These are phyloP conservation scores for Alca torda DNA, from an alignment of 2,797 vertebrate genomes.

Conservation along the genomic window DNA sequence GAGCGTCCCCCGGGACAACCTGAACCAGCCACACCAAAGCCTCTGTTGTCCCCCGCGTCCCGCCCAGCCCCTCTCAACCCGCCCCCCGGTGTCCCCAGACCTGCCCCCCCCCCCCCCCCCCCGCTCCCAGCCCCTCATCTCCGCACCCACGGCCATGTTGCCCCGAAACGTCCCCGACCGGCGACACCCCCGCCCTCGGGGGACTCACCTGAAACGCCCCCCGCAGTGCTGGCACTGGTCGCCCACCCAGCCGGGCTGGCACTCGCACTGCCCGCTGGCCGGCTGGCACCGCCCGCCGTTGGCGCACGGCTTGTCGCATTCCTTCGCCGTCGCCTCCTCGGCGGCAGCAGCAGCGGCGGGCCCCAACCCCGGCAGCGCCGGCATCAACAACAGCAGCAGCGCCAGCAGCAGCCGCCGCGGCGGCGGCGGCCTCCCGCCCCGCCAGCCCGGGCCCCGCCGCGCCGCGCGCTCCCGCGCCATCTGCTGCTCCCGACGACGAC, in stretches of 20 bases:
- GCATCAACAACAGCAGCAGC: slow-evolving; percentile 30
- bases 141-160: not conserved
- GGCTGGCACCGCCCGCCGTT: slow-evolving; percentile 91
- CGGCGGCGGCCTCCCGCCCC: slow-evolving; percentile 10
- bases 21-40: not conserved
- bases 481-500: slow-evolving; percentile 54
- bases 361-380: not conserved
- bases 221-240: slow-evolving; percentile 99
- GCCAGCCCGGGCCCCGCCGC: slow-evolving; percentile 28
- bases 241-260: slow-evolving; percentile 92
- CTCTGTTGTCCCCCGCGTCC: not conserved
- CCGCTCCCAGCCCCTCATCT: not conserved
- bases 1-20: not conserved
- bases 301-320: slow-evolving; percentile 92
- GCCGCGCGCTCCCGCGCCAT: slow-evolving; percentile 28
- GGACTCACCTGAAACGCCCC: slow-evolving; percentile 88
- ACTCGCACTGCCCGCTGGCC: slow-evolving; percentile 85
- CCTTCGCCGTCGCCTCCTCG: slow-evolving; percentile 82
- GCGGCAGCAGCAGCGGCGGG: not conserved
- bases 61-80: not conserved
- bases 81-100: not conserved
- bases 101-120: not conserved
- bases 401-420: not conserved
- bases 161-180: not conserved
- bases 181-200: not conserved